Evolutionary conservation across 1,140 invertebrate species (phyloP).

Genomic region (Colletes gigas): DNA sequence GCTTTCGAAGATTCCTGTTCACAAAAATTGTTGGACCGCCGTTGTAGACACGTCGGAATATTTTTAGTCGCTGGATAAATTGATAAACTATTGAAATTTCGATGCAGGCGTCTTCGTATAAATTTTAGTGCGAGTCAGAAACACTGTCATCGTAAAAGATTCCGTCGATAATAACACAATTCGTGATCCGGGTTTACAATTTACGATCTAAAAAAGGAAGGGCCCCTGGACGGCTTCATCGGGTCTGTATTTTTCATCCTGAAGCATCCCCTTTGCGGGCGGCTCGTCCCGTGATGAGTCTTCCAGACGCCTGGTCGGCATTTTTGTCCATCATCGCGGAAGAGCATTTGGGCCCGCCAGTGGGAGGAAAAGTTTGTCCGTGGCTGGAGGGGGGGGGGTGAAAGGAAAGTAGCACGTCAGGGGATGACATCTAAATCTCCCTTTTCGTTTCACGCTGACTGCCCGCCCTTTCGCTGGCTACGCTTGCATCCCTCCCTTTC

Average conservation of each 20-base stretch:
- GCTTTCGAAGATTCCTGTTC: no score
- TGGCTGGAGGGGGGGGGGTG: slow-evolving; percentile 32
- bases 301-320: slow-evolving; percentile 44
- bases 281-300: slow-evolving; percentile 39
- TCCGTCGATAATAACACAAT: not conserved
- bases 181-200: not conserved
- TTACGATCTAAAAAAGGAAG: not conserved
- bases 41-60: no score
- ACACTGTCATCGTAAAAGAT: no score
- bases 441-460: slow-evolving; percentile 76
- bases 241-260: not conserved
- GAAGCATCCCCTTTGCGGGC: not conserved
- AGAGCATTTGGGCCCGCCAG: slow-evolving; percentile 45
- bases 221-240: slow-evolving; percentile 6
- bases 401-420: slow-evolving; percentile 70
- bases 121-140: no score
- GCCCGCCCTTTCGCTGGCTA: slow-evolving; percentile 77
- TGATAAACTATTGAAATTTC: no score
- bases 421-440: slow-evolving; percentile 81
- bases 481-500: slow-evolving; percentile 62
- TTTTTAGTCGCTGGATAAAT: no score
- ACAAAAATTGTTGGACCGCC: no score
- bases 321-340: slow-evolving; percentile 65
- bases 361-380: slow-evolving; percentile 48
- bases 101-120: no score